Evolutionary conservation across 2,888 invertebrate species (phyloP), one percentile per base, ranked within the genome.

Genomic region (Perdita meconis): DNA sequence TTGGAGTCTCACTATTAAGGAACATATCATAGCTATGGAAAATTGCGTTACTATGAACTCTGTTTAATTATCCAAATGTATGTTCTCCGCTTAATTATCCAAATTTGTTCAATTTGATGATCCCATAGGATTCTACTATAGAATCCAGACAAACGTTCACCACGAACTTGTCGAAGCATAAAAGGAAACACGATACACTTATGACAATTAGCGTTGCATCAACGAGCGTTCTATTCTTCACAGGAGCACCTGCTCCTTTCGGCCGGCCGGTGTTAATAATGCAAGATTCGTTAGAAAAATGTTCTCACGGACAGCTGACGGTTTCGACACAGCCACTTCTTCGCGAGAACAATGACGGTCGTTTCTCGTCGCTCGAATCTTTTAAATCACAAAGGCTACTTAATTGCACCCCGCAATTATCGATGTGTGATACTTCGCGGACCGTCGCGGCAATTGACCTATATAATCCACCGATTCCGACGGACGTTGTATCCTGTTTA

Each of bases 271-370:
- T 66, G 60, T 74, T 63, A 74, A 34, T 69, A 67, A 60, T 71
- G 70, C 68, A 78, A 82, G 34, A 19, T 74, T 83, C 67, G 56
- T 63, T 73, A 34, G 63, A 61, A 83, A 80, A 78, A 73, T 72
- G n/a, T 83, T 83, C 82, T 68, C 82, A 83, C 80, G 83, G 60
- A 59, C 70, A 36, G 56, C 53, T 38, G 67, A 64, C 22, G 40
- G 38, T 83, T 78, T 82, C 80, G 77, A 77, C 82, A 80, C 30
- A 42, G 26, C 30, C 30, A 19, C 30, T 53, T 73, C 70, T 16
- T 50, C 55, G 47, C 26, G 24, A 53, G 50, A 73, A 80, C 63
- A 77, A 82, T 77, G 67, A 74, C 53, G 53, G 13, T 8, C 57
- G 57, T 68, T 70, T 42, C 79, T 72, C 55, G 66, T 71, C 82